Evolutionary conservation across 2,888 invertebrate species (phyloP), one percentile per base, ranked within the genome.

Genomic region (Gymnoscelis rufifasciata): DNA sequence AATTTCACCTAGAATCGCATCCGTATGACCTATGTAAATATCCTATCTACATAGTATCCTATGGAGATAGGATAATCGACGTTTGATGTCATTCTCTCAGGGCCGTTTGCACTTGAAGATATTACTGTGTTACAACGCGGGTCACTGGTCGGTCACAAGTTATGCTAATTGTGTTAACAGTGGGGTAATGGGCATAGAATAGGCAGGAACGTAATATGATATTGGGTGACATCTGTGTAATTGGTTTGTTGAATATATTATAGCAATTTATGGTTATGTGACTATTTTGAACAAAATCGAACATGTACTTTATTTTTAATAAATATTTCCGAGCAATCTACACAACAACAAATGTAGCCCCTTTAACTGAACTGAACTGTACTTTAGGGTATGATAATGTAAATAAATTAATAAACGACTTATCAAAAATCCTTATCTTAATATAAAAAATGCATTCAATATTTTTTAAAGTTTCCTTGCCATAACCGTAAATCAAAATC

Each of bases 51-150:
- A 54, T 51, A 46, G n/a, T n/a, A n/a, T n/a, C n/a, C n/a, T n/a
- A n/a, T n/a, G n/a, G n/a, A n/a, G n/a, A n/a, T n/a, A 39, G 50
- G 61, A 58, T 68, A 68, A 68, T 69, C 59, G 58, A 54, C 63
- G 50, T 59, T 64, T 60, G 65, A 64, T 63, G 65, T 64, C 62
- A 60, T 64, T 53, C 64, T 60, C 57, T 42, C 41, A 24, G 37
- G 52, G 37, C 51, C 57, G 52, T 62, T 66, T 62, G 60, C 50
- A 47, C 48, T 57, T 57, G 51, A 47, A 51, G 47, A 52, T 44
- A 49, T 60, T 54, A 62, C 57, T 53, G 60, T 56, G 53, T 36
- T 54, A 49, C 53, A 59, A 60, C 42, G 38, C 43, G 45, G 43
- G 36, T 51, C 49, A 44, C 39, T 43, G 49, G 50, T 44, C 43